These are phyloP conservation scores for Bedellia somnulentella DNA, from an alignment of 2,888 invertebrate genomes.

Conservation along the genomic window DNA sequence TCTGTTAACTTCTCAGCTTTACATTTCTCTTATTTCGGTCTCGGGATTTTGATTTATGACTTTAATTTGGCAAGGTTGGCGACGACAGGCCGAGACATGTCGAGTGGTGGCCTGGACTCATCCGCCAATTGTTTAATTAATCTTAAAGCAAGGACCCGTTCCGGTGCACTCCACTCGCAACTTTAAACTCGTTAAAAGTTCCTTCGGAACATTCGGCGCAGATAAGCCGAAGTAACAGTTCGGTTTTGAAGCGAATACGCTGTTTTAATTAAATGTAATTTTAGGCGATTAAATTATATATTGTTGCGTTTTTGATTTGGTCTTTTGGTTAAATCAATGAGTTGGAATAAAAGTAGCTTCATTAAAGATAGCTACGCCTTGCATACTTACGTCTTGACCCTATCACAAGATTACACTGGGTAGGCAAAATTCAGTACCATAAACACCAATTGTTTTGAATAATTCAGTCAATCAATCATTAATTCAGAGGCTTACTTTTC, in stretches of 20 bases:
- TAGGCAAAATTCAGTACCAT: too few species aligned
- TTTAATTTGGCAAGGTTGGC: constrained; percentile 60
- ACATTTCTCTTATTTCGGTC: constrained; percentile 46
- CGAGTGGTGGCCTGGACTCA: constrained; percentile 59
- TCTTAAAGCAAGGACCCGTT: constrained; percentile 46
- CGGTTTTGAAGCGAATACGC: constrained; percentile 54
- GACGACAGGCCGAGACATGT: constrained; percentile 59
- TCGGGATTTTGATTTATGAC: constrained; percentile 54
- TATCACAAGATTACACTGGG: too few species aligned
- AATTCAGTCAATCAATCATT: too few species aligned
- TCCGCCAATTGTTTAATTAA: constrained; percentile 62
- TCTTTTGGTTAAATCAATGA: too few species aligned
- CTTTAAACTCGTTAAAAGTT: constrained; percentile 62
- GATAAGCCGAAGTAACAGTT: constrained; percentile 57
- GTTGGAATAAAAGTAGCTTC: too few species aligned
- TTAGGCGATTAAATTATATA: too few species aligned
- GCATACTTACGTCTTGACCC: too few species aligned
- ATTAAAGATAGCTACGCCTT: too few species aligned
- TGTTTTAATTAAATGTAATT: constrained; percentile 51
- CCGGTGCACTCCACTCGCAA: constrained; percentile 53
- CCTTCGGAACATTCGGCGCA: constrained; percentile 59
- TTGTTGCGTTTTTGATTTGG: too few species aligned
- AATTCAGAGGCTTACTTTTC: too few species aligned
- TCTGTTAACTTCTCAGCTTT: constrained; percentile 53
- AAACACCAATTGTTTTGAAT: too few species aligned